Conservation (phyloP, 2,797 vertebrate species). For the Acropternis orthonyx region DNA sequence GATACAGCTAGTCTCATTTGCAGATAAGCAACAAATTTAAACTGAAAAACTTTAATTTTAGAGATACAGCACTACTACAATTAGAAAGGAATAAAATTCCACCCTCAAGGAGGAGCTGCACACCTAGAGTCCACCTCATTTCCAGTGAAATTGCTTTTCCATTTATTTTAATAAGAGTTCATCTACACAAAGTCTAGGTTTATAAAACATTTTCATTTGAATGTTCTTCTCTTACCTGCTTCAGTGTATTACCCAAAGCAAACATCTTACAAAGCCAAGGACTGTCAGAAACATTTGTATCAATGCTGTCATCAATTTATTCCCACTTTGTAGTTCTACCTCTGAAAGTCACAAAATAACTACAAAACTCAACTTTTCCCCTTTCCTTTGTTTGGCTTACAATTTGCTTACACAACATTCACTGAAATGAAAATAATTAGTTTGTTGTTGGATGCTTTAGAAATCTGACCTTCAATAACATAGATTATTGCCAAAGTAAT, state of each 20-base stretch:
- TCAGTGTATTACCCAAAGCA: neutral
- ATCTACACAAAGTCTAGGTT: neutral
- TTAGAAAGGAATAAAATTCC: neutral
- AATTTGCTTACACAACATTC: neutral
- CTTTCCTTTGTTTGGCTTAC: neutral
- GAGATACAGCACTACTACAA: neutral
- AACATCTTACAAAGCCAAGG: neutral
- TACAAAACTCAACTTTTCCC: neutral
- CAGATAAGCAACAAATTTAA: neutral
- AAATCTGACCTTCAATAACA: neutral
- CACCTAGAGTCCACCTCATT: neutral
- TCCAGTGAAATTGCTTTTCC: neutral
- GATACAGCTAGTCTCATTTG: neutral
- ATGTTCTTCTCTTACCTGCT: neutral
- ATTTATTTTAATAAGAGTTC: neutral
- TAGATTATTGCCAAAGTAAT: neutral
- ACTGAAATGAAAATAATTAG: neutral
- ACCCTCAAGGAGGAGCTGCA: neutral
- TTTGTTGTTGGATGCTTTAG: neutral
- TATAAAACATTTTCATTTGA: neutral
- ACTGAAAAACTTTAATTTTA: neutral
- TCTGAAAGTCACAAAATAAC: neutral
- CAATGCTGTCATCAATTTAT: neutral
- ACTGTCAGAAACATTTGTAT: neutral
- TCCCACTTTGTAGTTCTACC: neutral